Conservation (phyloP, 1,140 invertebrate genomes). For the Zaprionus vittiger region DNA sequence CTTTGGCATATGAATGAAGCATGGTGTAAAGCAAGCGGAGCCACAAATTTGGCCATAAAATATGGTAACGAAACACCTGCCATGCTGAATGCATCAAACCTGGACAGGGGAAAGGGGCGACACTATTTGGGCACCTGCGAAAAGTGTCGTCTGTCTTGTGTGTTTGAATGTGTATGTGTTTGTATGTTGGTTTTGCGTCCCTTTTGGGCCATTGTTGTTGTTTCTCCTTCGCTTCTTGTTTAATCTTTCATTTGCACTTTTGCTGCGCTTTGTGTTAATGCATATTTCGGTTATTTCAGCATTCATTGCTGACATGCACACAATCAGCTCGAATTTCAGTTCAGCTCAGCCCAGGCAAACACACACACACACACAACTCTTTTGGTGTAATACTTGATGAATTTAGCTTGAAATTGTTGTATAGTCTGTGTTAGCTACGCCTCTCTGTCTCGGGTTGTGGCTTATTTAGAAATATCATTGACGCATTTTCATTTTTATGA, state of each 20-base stretch:
- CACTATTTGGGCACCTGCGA: conserved; percentile 49
- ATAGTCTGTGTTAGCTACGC: background rate
- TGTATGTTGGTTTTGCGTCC: background rate
- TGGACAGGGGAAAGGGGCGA: background rate
- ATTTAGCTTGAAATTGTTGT: background rate
- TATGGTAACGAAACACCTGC: conserved; percentile 78
- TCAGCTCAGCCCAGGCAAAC: conserved; percentile 38
- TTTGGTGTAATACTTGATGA: background rate
- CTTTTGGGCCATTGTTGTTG: conserved; percentile 38
- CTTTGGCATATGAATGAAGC: conserved; percentile 69
- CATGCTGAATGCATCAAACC: conserved; percentile 23
- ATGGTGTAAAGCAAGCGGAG: conserved; percentile 44
- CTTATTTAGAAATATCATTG: conserved; percentile 5
- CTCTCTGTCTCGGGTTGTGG: background rate
- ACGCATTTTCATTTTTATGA: background rate
- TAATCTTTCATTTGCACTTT: conserved; percentile 69
- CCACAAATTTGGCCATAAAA: conserved; percentile 73
- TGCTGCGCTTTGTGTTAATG: conserved; percentile 39
- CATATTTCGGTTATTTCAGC: conserved; percentile 40
- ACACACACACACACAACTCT: background rate
- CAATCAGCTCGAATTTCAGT: conserved; percentile 67
- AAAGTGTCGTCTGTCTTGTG: conserved; percentile 51
- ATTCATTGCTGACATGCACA: conserved; percentile 31
- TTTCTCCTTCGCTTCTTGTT: conserved; percentile 56
- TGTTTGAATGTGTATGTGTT: background rate